Conservation (phyloP, 2,888 invertebrate genomes). For the Podabrus alpinus region DNA sequence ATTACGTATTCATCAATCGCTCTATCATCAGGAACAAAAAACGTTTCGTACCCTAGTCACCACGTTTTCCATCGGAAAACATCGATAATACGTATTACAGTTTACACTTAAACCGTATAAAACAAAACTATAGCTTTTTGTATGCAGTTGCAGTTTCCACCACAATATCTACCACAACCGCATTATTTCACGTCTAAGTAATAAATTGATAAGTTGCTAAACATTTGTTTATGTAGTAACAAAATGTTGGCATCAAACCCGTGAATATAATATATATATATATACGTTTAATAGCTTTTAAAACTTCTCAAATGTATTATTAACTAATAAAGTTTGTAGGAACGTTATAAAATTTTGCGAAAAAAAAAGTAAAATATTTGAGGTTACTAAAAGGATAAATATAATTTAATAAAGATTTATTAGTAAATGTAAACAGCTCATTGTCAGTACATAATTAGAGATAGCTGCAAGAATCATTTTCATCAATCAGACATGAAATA, state of each 20-base stretch:
- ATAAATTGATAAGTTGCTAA: background rate
- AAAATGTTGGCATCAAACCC: background rate
- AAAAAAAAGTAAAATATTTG: background rate
- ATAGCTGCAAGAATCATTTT: conserved; percentile 27
- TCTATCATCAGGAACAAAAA: background rate
- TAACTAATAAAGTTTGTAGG: background rate
- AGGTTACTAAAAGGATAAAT: background rate
- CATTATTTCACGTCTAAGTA: background rate
- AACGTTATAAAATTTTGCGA: background rate
- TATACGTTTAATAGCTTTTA: background rate
- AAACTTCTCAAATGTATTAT: background rate
- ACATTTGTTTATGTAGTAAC: background rate
- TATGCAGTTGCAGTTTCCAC: background rate
- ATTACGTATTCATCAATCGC: background rate
- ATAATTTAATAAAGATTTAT: background rate
- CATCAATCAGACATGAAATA: conserved; percentile 40
- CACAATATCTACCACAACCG: background rate
- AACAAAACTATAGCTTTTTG: background rate
- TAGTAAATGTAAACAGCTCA: background rate
- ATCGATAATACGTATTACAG: background rate
- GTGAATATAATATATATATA: background rate
- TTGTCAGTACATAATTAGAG: background rate
- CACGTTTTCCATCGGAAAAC: background rate
- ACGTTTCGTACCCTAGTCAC: background rate
- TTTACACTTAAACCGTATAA: background rate